Base-by-base conservation (phyloP, 2,797 vertebrate species). In the Anolis apletophallus region DNA sequence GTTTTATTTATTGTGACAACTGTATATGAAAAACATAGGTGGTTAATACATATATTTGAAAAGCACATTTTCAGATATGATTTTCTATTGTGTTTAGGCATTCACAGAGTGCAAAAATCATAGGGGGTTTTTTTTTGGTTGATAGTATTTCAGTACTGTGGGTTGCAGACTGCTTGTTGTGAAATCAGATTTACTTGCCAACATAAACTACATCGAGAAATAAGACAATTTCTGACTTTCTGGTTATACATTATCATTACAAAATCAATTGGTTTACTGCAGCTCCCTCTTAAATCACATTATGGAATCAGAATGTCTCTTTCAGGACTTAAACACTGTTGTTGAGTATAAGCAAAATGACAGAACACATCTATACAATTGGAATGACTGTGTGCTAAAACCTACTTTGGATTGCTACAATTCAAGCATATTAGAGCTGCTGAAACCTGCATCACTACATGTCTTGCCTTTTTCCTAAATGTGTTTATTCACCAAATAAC, bases 1-100 rank as follows among this genome's bases (percentile, higher is more conserved):
- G 14, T 67, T 64, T 59, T 90, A 6, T 54, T n/a, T 84, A 34
- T 90, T 9, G 6, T 87, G 21, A 86, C 21, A 85, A 10, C 21
- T n/a, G 1, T 76, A 32, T 61, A 81, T 1, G 0, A 14, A 83
- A 68, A 81, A 64, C 12, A 12, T 12, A 81, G 23, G 55, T 88
- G 50, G 8, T 81, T 14, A 59, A 57, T 55, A 59, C 21, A 34
- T 16, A 17, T 80, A 61, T 79, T 79, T 46, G 10, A 46, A 61
- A 80, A 34, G 54, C 21, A 13, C 6, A 23, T 36, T 59, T 36
- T 75, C 72, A 84, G 40, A 83, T 23, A 14, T 21, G 40, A 64
- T 75, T 61, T 73, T 55, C 26, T 29, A 36, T 55, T 3, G 23
- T 73, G 57, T 61, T n/a, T 26, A 83, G 40, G 71, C 40, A 36